Percentiles rank a stretch among this genome's conserved stretches.
Evolutionary conservation across 1,140 invertebrate genomes (phyloP).

Genomic region (Cotesia typhae): DNA sequence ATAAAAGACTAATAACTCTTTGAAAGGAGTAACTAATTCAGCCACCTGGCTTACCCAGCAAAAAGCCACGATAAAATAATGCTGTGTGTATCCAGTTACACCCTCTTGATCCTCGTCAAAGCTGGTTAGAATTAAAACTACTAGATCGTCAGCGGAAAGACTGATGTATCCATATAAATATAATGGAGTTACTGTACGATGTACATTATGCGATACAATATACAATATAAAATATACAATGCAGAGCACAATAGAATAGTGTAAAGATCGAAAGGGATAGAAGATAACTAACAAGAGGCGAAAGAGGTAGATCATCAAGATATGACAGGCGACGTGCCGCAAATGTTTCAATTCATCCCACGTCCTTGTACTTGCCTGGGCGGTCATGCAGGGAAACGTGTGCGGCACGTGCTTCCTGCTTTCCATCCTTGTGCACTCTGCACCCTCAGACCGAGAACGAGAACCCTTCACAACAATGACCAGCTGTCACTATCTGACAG

Average conservation of each 20-base stretch:
- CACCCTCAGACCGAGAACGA: background rate
- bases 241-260: background rate
- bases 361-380: background rate
- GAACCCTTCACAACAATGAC: slow-evolving; percentile 6
- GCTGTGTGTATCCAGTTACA: slow-evolving; percentile 33
- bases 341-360: slow-evolving; percentile 37
- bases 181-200: background rate
- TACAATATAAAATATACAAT: no score
- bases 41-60: slow-evolving; percentile 27
- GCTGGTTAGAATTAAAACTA: slow-evolving; percentile 21
- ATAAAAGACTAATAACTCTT: slow-evolving; percentile 8
- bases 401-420: slow-evolving; percentile 32
- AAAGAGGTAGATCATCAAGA: slow-evolving; percentile 31
- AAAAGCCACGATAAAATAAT: slow-evolving; percentile 31
- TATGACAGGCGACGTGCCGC: slow-evolving; percentile 36
- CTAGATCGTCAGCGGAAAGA: background rate
- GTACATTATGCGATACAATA: background rate
- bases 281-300: slow-evolving; percentile 6
- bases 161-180: background rate
- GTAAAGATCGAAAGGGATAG: slow-evolving; percentile 7
- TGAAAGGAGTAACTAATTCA: slow-evolving; percentile 23
- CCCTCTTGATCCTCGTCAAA: slow-evolving; percentile 21
- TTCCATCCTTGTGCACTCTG: background rate
- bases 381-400: slow-evolving; percentile 18
- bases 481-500: slow-evolving; percentile 19